A percentile compares a stretch with the other conserved stretches of the same genome.
These are phyloP conservation scores for Lutjanus campechanus DNA, from an alignment of 2,797 vertebrate genomes.

Conservation along the genomic window DNA sequence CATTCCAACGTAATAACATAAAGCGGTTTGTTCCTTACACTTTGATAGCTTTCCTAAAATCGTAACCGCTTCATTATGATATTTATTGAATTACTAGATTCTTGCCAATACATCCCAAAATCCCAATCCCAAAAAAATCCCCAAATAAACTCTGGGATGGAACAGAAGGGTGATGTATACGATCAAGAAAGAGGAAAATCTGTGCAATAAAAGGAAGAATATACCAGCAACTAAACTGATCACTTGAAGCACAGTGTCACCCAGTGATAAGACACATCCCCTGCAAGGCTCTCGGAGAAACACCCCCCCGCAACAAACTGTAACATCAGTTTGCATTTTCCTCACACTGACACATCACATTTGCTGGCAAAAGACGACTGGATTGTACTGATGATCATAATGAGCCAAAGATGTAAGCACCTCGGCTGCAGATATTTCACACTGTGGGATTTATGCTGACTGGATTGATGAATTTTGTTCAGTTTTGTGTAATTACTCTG, in stretches of 20 bases:
- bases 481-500: background rate
- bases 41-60: too few relatives aligned
- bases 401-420: background rate
- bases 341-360: background rate
- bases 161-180: background rate
- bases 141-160: background rate
- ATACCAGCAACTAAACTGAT: conserved; percentile 5
- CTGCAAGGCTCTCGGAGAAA: background rate
- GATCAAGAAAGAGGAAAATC: background rate
- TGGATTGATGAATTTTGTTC: background rate
- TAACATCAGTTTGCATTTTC: background rate
- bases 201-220: background rate
- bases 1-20: too few relatives aligned
- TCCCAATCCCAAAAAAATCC: too few relatives aligned
- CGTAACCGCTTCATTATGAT: too few relatives aligned
- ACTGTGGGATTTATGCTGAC: background rate
- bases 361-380: background rate
- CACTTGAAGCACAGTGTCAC: too few relatives aligned
- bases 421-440: background rate
- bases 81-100: too few relatives aligned
- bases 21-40: too few relatives aligned
- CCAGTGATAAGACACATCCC: too few relatives aligned
- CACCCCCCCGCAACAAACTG: background rate
- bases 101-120: too few relatives aligned
- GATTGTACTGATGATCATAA: background rate